Evolutionary conservation across 2,888 invertebrate species (phyloP).

Genomic region (Corythucha ciliata): DNA sequence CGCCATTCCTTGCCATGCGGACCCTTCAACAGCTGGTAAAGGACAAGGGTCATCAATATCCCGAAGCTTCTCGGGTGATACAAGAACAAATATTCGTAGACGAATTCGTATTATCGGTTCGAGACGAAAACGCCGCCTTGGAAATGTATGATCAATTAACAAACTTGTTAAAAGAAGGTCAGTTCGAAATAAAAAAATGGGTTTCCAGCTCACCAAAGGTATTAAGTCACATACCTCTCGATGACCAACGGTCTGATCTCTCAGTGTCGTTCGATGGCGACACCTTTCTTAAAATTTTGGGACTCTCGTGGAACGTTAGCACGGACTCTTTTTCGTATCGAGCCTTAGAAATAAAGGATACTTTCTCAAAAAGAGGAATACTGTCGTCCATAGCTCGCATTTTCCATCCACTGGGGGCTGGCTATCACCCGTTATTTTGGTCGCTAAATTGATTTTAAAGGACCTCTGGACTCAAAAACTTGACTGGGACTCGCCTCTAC

Average conservation of each 20-base stretch:
- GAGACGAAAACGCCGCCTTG: background rate
- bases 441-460: conserved; percentile 1
- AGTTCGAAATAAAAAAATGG: conserved; percentile 22
- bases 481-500: conserved; percentile 8
- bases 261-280: conserved; percentile 15
- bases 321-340: conserved; percentile 25
- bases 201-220: conserved; percentile 14
- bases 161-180: conserved; percentile 1
- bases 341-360: background rate
- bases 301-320: conserved; percentile 27
- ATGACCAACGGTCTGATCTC: no score
- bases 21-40: background rate
- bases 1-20: conserved; percentile 9
- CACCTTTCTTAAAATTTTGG: conserved; percentile 26
- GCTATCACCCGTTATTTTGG: background rate
- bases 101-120: conserved; percentile 2
- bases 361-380: conserved; percentile 28
- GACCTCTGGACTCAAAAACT: conserved; percentile 1
- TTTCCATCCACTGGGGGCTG: conserved; percentile 7
- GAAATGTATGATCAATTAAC: background rate
- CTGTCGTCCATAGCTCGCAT: conserved; percentile 18
- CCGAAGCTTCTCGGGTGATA: background rate
- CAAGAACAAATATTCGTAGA: conserved; percentile 7
- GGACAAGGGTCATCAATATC: conserved; percentile 9
- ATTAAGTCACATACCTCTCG: no score